Evolutionary conservation across 2,888 invertebrate genomes (phyloP), one percentile per base, ranked within the genome.

Genomic region (Agrilus biguttatus): DNA sequence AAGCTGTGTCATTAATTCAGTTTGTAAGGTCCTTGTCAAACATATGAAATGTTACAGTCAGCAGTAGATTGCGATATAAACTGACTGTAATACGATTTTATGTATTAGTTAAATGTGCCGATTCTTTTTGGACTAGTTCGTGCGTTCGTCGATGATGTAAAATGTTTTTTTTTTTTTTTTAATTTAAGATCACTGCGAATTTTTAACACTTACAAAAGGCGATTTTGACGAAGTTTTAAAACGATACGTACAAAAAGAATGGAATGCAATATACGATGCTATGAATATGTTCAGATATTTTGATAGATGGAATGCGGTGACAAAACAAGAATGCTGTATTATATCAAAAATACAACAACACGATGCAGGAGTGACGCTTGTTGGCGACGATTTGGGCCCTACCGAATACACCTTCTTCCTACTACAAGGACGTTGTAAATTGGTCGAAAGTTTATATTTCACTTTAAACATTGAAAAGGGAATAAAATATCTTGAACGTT

Each of bases 261-360:
- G 80, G 80, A 73, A 76, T 44, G 68, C 73, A 53, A 71, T 80
- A 13, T 68, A 68, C 37, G 62, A 62, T 5, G 76, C 77, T 1
- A 71, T 81, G 69, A 66, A 70, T 3, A 68, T 69, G 37, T 80
- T 80, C 48, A 71, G 73, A 37, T 80, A 80, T 55, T 81, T 81
- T 53, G 72, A 77, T 51, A 68, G 67, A 10, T 74, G 79, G 63
- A 72, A 73, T 51, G 71, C 73, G 57, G 68, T 73, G 2, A 69
- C 74, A 0, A 70, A 71, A 41, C 69, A 77, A 37, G 80, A 80
- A 60, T 78, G 78, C 53, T 80, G 79, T 52, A 76, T 80, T 50
- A 66, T 78, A 21, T 74, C 79, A 5, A 77, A 74, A 62, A 71
- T 77, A 56, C 74, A 72, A 54, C 60, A 69, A 2, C 80, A 68